Percentiles rank a stretch among this genome's conserved stretches.
These are phyloP conservation scores for Triplophysa tibetana DNA, from an alignment of 2,113 vertebrate species.

Conservation along the genomic window DNA sequence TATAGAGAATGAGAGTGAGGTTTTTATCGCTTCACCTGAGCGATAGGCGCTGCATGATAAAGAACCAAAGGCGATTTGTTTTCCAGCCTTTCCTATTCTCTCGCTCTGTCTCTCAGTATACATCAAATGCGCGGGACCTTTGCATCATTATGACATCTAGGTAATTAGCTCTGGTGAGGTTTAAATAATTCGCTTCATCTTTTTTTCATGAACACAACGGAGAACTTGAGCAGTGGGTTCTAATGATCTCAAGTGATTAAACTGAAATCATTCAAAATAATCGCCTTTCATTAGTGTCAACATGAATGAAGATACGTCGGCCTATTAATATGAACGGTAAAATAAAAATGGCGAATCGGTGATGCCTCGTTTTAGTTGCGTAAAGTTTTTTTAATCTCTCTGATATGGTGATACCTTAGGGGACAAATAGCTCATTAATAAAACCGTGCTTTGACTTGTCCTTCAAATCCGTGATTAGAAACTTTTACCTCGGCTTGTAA, in stretches of 20 bases:
- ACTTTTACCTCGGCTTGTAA: constrained; percentile 3
- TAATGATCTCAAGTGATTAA: constrained; percentile 30
- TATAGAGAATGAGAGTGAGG: constrained; percentile 20
- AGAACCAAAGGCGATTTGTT: constrained; percentile 18
- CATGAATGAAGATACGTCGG: not conserved
- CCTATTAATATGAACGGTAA: too few species aligned
- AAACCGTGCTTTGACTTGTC: not conserved
- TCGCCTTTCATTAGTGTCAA: constrained; percentile 39
- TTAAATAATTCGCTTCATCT: constrained; percentile 43
- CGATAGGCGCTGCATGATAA: constrained; percentile 41
- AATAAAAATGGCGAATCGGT: not conserved
- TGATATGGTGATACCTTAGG: not conserved
- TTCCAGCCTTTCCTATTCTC: not conserved
- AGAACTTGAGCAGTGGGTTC: not conserved
- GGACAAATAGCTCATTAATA: constrained; percentile 9
- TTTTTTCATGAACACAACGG: constrained; percentile 19
- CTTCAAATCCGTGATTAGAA: constrained; percentile 5
- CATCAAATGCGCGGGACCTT: constrained; percentile 21
- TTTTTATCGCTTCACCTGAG: constrained; percentile 28
- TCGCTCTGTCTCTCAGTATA: constrained; percentile 12
- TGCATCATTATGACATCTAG: constrained; percentile 33
- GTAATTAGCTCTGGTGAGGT: constrained; percentile 42
- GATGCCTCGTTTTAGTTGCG: not conserved
- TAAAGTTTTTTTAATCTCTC: not conserved
- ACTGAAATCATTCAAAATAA: constrained; percentile 13